phyloP scores from a whole-genome alignment of 2,113 vertebrate species.

The Propithecus coquereli region DNA sequence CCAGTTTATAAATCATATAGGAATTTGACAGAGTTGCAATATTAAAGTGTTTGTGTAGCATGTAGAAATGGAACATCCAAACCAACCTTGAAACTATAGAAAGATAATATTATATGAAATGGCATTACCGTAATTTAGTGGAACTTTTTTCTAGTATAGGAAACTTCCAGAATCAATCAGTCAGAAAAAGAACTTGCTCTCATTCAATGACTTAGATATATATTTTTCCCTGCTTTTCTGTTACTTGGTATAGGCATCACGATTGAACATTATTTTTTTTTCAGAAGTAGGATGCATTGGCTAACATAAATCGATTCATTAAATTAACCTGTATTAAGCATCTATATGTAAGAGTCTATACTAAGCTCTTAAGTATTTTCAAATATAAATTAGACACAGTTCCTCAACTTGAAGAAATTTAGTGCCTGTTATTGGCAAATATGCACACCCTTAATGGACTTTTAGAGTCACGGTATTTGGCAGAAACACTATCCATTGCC shows the following conservation, averaged over 20 bases:
- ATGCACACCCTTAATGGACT: neutral
- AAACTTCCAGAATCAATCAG: neutral
- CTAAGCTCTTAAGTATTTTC: neutral
- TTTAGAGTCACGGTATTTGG: neutral
- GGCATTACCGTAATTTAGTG: constrained; percentile 10
- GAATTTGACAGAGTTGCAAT: constrained; percentile 33
- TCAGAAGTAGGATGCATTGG: neutral
- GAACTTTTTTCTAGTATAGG: neutral
- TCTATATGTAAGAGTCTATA: neutral
- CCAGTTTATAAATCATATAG: constrained; percentile 44
- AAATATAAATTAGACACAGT: neutral
- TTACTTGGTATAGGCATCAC: neutral
- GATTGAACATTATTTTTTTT: neutral
- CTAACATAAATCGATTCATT: neutral
- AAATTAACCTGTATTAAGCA: neutral
- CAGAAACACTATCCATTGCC: neutral
- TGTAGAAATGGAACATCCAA: neutral
- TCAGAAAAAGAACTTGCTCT: neutral
- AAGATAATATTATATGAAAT: neutral
- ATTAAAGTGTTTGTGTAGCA: neutral
- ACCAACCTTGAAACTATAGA: constrained; percentile 28
- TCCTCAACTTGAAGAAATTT: neutral
- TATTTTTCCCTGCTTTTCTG: neutral
- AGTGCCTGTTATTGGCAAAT: neutral
- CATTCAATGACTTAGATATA: neutral